Conservation (phyloP, 2,113 vertebrate species). For the Apodemus speciosus region DNA sequence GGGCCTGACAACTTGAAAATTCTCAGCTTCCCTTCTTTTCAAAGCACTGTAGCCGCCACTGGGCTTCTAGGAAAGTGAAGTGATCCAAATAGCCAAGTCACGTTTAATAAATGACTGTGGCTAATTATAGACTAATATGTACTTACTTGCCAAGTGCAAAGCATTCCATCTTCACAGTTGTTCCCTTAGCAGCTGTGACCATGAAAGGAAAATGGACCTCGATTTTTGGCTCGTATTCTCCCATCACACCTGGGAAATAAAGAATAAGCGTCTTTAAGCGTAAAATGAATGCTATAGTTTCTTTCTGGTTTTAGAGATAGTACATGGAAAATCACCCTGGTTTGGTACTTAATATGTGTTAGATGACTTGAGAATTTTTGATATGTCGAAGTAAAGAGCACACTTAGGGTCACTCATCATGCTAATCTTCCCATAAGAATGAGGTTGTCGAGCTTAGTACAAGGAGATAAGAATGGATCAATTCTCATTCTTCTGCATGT, state of each 20-base stretch:
- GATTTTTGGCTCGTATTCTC: slow-evolving; percentile 99
- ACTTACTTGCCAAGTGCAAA: slow-evolving; percentile 99
- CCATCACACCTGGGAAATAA: slow-evolving; percentile 95
- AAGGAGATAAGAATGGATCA: no score
- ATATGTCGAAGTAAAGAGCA: slow-evolving; percentile 49
- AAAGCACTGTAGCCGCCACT: slow-evolving; percentile 47
- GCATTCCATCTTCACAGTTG: slow-evolving; percentile 95
- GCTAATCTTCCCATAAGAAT: neutral
- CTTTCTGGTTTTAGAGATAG: slow-evolving; percentile 41
- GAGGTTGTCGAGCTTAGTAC: no score
- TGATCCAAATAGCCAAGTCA: slow-evolving; percentile 61
- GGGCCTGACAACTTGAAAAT: slow-evolving; percentile 62
- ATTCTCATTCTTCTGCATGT: no score
- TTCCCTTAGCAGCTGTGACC: slow-evolving; percentile 93
- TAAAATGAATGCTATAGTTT: slow-evolving; percentile 73
- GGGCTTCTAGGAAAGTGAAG: slow-evolving; percentile 63
- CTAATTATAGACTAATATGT: slow-evolving; percentile 82
- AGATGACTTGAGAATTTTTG: slow-evolving; percentile 39
- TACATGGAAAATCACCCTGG: neutral
- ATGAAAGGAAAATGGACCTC: slow-evolving; percentile 96
- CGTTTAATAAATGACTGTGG: slow-evolving; percentile 77
- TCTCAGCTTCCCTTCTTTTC: slow-evolving; percentile 5
- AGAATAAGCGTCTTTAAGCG: slow-evolving; percentile 73
- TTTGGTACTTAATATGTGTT: slow-evolving; percentile 41
- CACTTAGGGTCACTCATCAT: neutral